A percentile compares a stretch with the other conserved stretches of the same genome.
Conservation (phyloP, 2,797 vertebrate species). For the Chelidonichthys spinosus region DNA sequence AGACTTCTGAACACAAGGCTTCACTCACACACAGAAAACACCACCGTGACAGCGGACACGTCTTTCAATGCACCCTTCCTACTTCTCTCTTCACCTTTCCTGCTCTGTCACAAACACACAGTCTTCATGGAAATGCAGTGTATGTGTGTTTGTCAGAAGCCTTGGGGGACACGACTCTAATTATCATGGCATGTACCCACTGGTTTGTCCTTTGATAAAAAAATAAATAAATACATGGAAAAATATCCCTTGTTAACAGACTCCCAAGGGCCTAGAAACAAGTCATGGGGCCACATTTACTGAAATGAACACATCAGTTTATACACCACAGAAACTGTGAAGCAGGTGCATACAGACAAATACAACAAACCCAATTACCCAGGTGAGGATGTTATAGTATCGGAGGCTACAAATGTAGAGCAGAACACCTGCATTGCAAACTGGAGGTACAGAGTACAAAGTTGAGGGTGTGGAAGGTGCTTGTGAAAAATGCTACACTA, state of each 20-base stretch:
- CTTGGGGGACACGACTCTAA: slow-evolving; percentile 30
- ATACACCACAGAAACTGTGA: background rate
- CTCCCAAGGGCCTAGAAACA: background rate
- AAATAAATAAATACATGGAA: background rate
- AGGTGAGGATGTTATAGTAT: background rate
- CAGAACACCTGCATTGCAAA: too few species aligned
- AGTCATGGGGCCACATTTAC: background rate
- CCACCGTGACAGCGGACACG: slow-evolving; percentile 14
- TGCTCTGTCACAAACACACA: slow-evolving; percentile 26
- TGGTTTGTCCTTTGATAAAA: slow-evolving; percentile 22
- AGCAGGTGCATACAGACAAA: slow-evolving; percentile 1
- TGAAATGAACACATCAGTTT: background rate
- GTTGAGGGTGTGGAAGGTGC: background rate
- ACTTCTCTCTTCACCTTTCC: slow-evolving; percentile 35
- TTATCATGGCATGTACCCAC: slow-evolving; percentile 14
- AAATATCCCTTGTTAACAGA: background rate
- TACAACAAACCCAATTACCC: background rate
- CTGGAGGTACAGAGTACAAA: background rate
- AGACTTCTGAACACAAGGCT: slow-evolving; percentile 55
- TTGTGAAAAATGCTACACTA: background rate
- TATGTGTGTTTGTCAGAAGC: slow-evolving; percentile 34
- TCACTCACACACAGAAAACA: background rate
- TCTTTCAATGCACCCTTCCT: slow-evolving; percentile 30
- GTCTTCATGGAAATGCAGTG: slow-evolving; percentile 35
- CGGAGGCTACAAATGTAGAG: background rate